Evolutionary conservation across 2,888 invertebrate genomes (phyloP), one percentile per base, ranked within the genome.

Genomic region (Drosophila mettleri): DNA sequence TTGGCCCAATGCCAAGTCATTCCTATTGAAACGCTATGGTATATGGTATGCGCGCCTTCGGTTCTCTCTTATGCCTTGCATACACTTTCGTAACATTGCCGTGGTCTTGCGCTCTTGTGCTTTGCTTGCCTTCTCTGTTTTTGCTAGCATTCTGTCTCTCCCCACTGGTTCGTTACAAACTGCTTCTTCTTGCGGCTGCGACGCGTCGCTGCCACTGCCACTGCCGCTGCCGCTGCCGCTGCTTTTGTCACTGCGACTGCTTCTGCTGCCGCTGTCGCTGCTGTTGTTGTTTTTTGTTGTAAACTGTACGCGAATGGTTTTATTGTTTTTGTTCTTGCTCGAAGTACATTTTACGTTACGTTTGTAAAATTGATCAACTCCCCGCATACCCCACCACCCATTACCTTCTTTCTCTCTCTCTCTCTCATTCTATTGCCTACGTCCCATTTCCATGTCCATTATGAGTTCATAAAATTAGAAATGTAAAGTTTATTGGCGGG

Each of bases 151-250:
- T 88, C 67, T 78, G 74, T 58, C 82, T 72, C 84, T 86, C 87
- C 82, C 85, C 82, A 88, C 87, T 85, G 67, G 83, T 86, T 88
- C 86, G 86, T 86, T 87, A 81, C 78, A 84, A 77, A 74, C 84
- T 78, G 84, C 76, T 88, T 60, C 63, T 64, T 71, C 75, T 78
- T 74, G 58, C 54, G 31, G 27, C 29, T 24, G 52, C 10, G 54
- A 14, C 41, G 33, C 20, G 39, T 24, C 31, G 54, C 45, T 43
- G 52, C n/a, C n/a, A 22, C 29, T 8, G 41, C 3, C 3, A 18
- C 20, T n/a, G 54, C 29, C 8, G 8, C 36, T 16, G 36, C 2
- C 8, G 8, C 41, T 43, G 22, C 7, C 20, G 24, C 3, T 5
- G 24, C 3, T 5, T 2, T 18, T 18, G 18, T 12, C 24, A 48